Base-by-base conservation (phyloP, 2,888 invertebrate species). In the Cataglyphis cursor region DNA sequence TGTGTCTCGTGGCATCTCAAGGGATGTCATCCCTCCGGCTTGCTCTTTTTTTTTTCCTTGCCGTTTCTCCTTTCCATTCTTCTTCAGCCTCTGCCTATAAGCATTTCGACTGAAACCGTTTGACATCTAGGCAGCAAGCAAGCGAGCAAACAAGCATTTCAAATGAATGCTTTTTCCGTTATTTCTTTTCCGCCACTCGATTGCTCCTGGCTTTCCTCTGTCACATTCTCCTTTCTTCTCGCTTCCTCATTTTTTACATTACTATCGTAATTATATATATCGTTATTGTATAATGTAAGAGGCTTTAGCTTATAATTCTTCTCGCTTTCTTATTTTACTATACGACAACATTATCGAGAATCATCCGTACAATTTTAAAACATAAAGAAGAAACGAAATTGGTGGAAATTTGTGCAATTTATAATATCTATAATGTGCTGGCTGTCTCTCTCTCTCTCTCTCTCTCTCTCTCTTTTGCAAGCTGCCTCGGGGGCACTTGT, bases 221-320 rank as follows among this genome's bases (percentile, higher is more conserved):
- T 24, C 41, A 59, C 41, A 59, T 70, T 10, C 35, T 15, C 21
- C 8, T 76, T 21, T 31, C 44, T 66, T 76, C 66, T 78, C 24
- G 24, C n/a, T 38, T 57, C 21, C 44, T 35, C 31, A 44, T 59
- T 24, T 35, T 80, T 59, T 70, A 24, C 48, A 48, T 70, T 59
- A 70, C 59, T 59, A 68, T 76, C 28, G 54, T 12, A 57, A 28
- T 76, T 76, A 88, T 86, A 84, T 87, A 86, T 82, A 75, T 85
- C 86, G 81, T 78, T 57, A 82, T 84, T 80, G 83, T 66, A 61
- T 65, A 62, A 72, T 54, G 72, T 87, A 89, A 89, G 85, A 81
- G 83, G 64, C 85, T 90, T 89, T 59, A 82, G 83, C 86, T 89
- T 81, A 83, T 83, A 87, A 87, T 89, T 88, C 84, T 51, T 64